Evolutionary conservation across 2,888 invertebrate genomes (phyloP).

Genomic region (Rotaria socialis): DNA sequence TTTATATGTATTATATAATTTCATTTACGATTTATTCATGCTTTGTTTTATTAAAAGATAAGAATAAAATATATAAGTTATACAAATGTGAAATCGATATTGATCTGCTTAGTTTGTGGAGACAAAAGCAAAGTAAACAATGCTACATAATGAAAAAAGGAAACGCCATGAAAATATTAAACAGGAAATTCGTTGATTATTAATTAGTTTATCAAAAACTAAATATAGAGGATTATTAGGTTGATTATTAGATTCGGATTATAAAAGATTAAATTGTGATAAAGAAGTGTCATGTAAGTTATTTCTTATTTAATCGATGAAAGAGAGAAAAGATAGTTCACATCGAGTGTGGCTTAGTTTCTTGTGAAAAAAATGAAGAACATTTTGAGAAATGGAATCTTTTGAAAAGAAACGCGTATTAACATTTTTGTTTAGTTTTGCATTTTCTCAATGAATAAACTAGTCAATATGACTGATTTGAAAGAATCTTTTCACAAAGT

Average conservation of each 20-base stretch:
- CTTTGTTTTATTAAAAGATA: neutral
- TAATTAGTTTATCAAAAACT: neutral
- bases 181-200: constrained; percentile 6
- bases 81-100: neutral
- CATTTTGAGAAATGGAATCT: too few relatives aligned
- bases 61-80: neutral
- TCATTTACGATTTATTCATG: neutral
- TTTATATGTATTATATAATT: neutral
- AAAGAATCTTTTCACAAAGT: too few relatives aligned
- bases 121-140: neutral
- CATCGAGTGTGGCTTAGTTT: too few relatives aligned
- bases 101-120: neutral
- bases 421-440: too few relatives aligned
- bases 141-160: neutral
- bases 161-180: neutral
- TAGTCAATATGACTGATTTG: too few relatives aligned
- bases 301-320: neutral
- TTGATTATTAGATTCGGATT: neutral
- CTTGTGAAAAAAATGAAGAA: too few relatives aligned
- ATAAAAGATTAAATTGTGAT: neutral
- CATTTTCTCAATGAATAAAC: too few relatives aligned
- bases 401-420: too few relatives aligned
- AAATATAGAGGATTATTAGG: neutral
- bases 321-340: too few relatives aligned
- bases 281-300: neutral